Base-by-base conservation (phyloP, 2,113 vertebrate genomes). In the Sphaerodactylus townsendi region DNA sequence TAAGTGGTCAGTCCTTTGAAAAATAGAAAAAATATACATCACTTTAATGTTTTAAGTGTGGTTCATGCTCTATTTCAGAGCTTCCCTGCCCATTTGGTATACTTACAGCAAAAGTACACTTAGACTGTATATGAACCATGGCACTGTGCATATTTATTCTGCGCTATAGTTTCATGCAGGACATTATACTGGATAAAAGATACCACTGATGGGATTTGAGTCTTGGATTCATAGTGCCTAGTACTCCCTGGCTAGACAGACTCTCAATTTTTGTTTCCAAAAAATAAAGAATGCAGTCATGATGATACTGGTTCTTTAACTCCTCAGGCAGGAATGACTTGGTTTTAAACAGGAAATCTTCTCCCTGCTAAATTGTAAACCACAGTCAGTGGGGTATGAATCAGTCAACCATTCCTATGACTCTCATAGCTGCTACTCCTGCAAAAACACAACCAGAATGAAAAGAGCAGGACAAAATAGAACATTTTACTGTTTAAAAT, bases 281-380 rank as follows among this genome's bases (percentile, higher is more conserved):
- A 75, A 39, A 77, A 77, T 68, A 76, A 66, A 76, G 28, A 68
- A 77, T 72, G 68, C 23, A 37, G 50, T 71, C 66, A 79, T 78
- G 41, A 77, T 69, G 41, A 77, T 69, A 65, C 48, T 85, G n/a
- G 53, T 64, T 71, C 53, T 50, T 77, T 77, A 70, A 76, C 77
- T 70, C 68, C 39, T 82, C 30, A 73, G 30, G 68, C 28, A 50
- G 71, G 37, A 71, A 71, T 39, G 41, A n/a, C 56, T 78, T 85
- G 76, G 56, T 82, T 84, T 84, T 10, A 9, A 69, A 44, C 0
- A 2, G 53, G 53, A 72, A 35, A 48, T 33, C 35, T 73, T 86
- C 33, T 69, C 53, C 44, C 21, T 19, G 2, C 46, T 59, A 23
- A 19, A 15, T 73, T 56, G 11, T 4, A n/a, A 79, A 71, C 71